Base-by-base conservation (phyloP, 2,113 vertebrate species). In the Anolis sagrei region DNA sequence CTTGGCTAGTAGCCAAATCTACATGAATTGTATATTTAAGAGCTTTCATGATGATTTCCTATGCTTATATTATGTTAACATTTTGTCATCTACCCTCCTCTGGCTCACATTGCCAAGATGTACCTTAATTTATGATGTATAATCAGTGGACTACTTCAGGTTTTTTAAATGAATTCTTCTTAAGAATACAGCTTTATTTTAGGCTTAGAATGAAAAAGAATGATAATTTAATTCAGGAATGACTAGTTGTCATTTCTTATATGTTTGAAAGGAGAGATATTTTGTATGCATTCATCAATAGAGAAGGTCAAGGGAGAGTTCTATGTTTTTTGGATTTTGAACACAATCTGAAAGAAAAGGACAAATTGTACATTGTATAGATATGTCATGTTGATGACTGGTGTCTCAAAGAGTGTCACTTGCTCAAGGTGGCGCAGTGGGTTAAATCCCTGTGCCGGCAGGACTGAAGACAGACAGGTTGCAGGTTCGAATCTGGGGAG, bases 101-200 rank as follows among this genome's bases (percentile, higher is more conserved):
- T 91, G 89, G 79, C 87, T 93, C 91, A 91, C 62, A 32, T 89
- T 86, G 82, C 81, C 68, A 84, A 92, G 90, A 85, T 93, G 69
- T 79, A 79, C 90, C 91, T 93, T 93, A 91, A 95, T 95, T 96
- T 94, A 91, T 88, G 89, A 86, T 66, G 74, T 88, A 32, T 75
- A 84, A 27, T 90, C 64, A 76, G 70, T 91, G 93, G 89, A 92
- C 83, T 90, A 91, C 81, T 94, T 89, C 64, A 91, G 83, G 88
- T 90, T 69, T 88, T 49, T 69, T 93, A 79, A n/a, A 32, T 61
- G 69, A 91, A 68, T 74, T 77, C 11, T 54, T 82, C 23, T 11
- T 62, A 83, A 62, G 39, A 74, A 49, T 14, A 87, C 84, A 87
- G 2, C 25, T 76, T 90, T 92, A 87, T 93, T 95, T 94, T 87